A percentile compares a stretch with the other conserved stretches of the same genome.
Conservation (phyloP, 2,113 vertebrate species). For the Natator depressus region DNA sequence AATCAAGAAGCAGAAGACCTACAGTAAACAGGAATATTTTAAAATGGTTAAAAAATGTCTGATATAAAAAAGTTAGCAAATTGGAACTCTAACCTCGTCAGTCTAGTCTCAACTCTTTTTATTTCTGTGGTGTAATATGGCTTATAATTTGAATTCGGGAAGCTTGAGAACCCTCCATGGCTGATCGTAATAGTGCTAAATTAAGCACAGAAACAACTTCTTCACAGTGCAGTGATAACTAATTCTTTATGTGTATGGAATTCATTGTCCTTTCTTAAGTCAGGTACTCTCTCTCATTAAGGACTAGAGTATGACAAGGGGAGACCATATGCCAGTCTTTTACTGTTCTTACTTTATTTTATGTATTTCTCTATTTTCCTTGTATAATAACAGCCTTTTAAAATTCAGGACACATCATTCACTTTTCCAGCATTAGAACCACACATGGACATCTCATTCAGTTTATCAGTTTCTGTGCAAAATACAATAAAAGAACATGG, state of each 20-base stretch:
- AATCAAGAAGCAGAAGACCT: not conserved
- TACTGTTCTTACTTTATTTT: not conserved
- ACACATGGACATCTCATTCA: not conserved
- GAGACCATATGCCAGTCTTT: not conserved
- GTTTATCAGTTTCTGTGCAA: not conserved
- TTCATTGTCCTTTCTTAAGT: not conserved
- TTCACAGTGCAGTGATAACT: not conserved
- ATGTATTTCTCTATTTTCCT: not conserved
- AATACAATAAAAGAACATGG: not conserved
- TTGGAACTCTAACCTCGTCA: not conserved
- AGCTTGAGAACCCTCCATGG: not conserved
- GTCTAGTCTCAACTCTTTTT: not conserved
- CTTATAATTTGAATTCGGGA: not conserved
- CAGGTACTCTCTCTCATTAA: not conserved
- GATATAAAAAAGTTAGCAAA: not conserved
- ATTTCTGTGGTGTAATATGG: not conserved
- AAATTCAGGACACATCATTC: not conserved
- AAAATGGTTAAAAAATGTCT: not conserved
- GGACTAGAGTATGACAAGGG: not conserved
- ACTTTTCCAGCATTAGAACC: not conserved
- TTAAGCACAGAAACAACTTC: not conserved
- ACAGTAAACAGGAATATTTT: accelerated
- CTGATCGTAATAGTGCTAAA: not conserved
- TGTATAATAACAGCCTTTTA: not conserved
- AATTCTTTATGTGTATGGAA: not conserved